Evolutionary conservation across 1,140 invertebrate species (phyloP).

Genomic region (Neomicropteryx cornuta): DNA sequence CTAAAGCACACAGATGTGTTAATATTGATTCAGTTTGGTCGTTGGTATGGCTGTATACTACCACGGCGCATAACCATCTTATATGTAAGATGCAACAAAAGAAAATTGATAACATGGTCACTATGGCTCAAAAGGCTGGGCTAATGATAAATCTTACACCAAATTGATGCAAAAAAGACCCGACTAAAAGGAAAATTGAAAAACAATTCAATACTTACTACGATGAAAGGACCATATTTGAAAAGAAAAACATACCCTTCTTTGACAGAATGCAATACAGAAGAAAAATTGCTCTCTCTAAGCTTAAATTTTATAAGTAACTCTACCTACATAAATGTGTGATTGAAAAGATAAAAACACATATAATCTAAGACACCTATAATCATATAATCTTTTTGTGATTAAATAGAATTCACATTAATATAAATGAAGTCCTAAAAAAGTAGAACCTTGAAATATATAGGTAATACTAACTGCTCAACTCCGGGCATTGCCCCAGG

Average conservation of each 20-base stretch:
- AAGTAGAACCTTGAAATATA: too few species aligned
- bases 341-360: too few species aligned
- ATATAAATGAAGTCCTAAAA: too few species aligned
- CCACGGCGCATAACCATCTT: conserved; percentile 64
- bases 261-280: too few species aligned
- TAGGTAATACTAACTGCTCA: too few species aligned
- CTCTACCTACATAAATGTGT: too few species aligned
- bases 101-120: conserved; percentile 58
- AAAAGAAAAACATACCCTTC: conserved; percentile 28
- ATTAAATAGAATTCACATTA: too few species aligned
- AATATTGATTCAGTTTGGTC: conserved; percentile 80
- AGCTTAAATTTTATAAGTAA: too few species aligned
- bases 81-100: conserved; percentile 74
- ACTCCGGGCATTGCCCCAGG: too few species aligned
- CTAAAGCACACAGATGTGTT: conserved; percentile 83
- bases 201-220: conserved; percentile 75
- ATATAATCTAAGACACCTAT: too few species aligned
- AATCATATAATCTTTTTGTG: too few species aligned
- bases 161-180: conserved; percentile 51
- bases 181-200: conserved; percentile 49
- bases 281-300: too few species aligned
- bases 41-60: conserved; percentile 69
- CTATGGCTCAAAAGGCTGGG: conserved; percentile 83
- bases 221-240: conserved; percentile 61
- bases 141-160: conserved; percentile 63